Conservation (phyloP, 1,140 invertebrate species). For the Drosophila ambigua region DNA sequence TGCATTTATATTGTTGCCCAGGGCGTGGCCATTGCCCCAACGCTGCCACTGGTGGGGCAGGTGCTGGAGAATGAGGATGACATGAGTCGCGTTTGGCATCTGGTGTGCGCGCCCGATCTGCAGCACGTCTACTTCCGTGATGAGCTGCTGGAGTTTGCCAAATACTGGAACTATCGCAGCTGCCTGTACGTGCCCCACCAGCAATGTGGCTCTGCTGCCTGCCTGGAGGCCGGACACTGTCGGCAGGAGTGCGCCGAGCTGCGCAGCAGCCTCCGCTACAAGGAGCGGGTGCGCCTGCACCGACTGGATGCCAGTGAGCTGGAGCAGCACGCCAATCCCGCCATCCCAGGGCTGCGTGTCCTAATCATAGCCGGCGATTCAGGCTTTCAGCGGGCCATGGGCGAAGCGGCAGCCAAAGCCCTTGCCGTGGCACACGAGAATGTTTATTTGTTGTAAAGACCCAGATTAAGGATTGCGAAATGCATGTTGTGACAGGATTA, state of each 20-base stretch:
- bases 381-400: conserved; percentile 39
- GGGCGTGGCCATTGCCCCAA: conserved; percentile 77
- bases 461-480: neutral
- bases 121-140: conserved; percentile 70
- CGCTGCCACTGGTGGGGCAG: conserved; percentile 56
- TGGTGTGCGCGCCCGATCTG: conserved; percentile 66
- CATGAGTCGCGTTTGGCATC: conserved; percentile 62
- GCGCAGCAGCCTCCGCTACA: conserved; percentile 48
- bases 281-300: conserved; percentile 32
- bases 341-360: conserved; percentile 5
- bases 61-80: conserved; percentile 79
- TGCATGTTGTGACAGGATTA: no score
- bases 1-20: conserved; percentile 62
- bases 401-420: conserved; percentile 1
- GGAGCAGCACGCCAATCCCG: neutral
- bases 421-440: conserved; percentile 28
- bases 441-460: conserved; percentile 50
- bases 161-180: conserved; percentile 75
- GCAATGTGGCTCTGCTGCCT: conserved; percentile 3
- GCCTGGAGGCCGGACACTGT: conserved; percentile 18
- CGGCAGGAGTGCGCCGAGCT: conserved; percentile 30
- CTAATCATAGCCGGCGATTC: conserved; percentile 59
- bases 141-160: conserved; percentile 55
- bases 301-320: conserved; percentile 44
- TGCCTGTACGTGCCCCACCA: conserved; percentile 66